Percentiles rank a stretch among this genome's conserved stretches.
phyloP scores from a whole-genome alignment of 1,140 invertebrate genomes.

The Acromyrmex heyeri region DNA sequence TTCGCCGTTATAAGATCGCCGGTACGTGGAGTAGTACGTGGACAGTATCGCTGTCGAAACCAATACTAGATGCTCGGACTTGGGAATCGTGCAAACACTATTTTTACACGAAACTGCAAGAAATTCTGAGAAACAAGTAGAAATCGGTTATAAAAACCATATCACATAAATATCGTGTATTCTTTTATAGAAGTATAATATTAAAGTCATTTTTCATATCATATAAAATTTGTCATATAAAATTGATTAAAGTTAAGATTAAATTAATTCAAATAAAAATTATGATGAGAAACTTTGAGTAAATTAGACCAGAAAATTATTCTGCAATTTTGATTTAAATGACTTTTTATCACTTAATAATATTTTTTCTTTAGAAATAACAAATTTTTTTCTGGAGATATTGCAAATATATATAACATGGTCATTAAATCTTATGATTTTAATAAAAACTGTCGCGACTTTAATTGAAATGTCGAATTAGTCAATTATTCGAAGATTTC shows the following conservation, averaged over 20 bases:
- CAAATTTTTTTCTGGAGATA: background rate
- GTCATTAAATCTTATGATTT: background rate
- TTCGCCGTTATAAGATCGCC: slow-evolving; percentile 13
- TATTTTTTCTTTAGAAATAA: background rate
- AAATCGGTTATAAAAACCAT: background rate
- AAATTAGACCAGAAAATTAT: background rate
- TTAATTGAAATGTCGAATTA: background rate
- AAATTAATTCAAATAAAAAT: background rate
- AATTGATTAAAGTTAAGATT: background rate
- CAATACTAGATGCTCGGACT: background rate
- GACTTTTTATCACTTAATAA: background rate
- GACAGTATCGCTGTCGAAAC: background rate
- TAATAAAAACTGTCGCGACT: background rate
- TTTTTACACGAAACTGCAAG: background rate
- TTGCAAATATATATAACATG: background rate
- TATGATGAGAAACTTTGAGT: background rate
- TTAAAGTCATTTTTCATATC: background rate
- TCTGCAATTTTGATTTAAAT: background rate
- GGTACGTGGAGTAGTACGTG: background rate
- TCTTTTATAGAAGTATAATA: background rate
- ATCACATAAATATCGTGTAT: background rate
- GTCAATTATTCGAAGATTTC: background rate
- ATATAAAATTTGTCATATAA: background rate
- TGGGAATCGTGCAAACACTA: background rate
- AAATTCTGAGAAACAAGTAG: background rate